phyloP scores from a whole-genome alignment of 2,113 vertebrate genomes.

The Rafetus swinhoei region DNA sequence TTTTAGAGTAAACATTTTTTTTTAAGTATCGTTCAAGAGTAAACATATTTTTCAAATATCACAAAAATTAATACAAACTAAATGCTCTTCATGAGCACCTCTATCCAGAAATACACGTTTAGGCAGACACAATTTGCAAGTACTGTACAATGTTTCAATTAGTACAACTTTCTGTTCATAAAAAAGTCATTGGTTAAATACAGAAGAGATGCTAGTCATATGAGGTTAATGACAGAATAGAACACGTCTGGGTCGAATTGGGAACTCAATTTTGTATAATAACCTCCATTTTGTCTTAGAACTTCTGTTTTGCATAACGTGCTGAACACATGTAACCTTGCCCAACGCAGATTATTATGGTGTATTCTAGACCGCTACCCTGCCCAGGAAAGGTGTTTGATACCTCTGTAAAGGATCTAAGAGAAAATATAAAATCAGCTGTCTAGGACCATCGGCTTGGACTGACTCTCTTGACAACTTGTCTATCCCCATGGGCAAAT shows the following conservation, averaged over 20 bases:
- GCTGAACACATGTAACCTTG: not conserved
- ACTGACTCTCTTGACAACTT: not conserved
- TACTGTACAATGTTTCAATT: not conserved
- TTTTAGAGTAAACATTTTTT: not conserved
- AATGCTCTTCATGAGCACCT: not conserved
- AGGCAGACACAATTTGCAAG: not conserved
- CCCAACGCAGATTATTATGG: not conserved
- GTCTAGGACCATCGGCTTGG: not conserved
- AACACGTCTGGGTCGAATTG: not conserved
- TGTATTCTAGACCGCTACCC: not conserved
- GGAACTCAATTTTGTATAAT: not conserved
- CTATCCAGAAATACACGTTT: not conserved
- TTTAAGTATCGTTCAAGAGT: not conserved
- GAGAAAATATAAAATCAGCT: fast-evolving
- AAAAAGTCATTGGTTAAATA: not conserved
- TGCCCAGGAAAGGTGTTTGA: not conserved
- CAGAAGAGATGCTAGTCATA: not conserved
- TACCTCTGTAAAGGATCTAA: not conserved
- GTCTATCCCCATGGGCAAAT: not conserved
- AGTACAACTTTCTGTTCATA: not conserved
- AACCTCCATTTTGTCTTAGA: not conserved
- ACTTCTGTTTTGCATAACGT: not conserved
- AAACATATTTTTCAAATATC: not conserved
- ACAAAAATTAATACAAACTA: not conserved
- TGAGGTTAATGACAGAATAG: not conserved